Evolutionary conservation across 1,140 invertebrate genomes (phyloP).

Genomic region (Pararge aegeria): DNA sequence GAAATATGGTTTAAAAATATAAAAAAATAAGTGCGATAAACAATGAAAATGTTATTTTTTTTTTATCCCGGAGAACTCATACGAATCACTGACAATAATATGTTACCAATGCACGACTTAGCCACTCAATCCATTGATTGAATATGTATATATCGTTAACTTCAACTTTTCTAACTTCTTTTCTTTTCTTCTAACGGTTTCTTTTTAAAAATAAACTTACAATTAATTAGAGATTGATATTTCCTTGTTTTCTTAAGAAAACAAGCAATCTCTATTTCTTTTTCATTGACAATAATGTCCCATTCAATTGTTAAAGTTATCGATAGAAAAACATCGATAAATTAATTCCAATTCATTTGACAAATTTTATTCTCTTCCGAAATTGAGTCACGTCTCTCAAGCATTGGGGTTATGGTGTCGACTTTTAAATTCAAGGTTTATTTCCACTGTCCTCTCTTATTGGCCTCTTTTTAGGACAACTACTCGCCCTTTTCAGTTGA

Average conservation of each 20-base stretch:
- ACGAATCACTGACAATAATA: no score
- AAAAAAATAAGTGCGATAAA: no score
- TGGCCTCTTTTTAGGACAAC: constrained; percentile 3
- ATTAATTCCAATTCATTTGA: constrained; percentile 1
- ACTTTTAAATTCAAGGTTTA: constrained; percentile 2
- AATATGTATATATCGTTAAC: no score
- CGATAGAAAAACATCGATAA: constrained; percentile 6
- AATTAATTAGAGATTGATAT: neutral
- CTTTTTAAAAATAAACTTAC: neutral
- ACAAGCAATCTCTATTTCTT: neutral
- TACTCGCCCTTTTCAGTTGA: constrained; percentile 17
- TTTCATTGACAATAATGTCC: neutral
- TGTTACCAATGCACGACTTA: no score
- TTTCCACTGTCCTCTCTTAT: neutral
- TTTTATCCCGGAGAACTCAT: no score
- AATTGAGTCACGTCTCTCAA: constrained; percentile 9
- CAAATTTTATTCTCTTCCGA: neutral
- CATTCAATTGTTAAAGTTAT: neutral
- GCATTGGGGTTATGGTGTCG: constrained; percentile 9
- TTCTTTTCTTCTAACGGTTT: no score
- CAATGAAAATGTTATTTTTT: no score
- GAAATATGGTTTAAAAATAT: no score
- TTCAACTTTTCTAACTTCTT: no score
- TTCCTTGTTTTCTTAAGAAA: no score
- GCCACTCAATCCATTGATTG: no score